Evolutionary conservation across 2,113 vertebrate genomes (phyloP), one percentile per base, ranked within the genome.

Genomic region (Rallus limicola): DNA sequence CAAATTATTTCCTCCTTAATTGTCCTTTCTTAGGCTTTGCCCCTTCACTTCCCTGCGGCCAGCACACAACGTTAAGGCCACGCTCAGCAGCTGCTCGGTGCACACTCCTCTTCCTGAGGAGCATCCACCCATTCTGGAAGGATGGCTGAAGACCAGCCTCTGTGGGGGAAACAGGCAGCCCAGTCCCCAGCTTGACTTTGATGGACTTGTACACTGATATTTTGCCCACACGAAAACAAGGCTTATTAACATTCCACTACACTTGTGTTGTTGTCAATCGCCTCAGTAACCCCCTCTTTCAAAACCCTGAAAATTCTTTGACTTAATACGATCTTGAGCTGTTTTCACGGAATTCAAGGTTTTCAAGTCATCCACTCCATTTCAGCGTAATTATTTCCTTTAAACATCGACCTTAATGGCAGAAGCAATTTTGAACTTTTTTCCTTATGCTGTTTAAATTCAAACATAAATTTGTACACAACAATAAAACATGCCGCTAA

Each of bases 401-500:
- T 90, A 97, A 97, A 96, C 92, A 96, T 95, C 90, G 67, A 52
- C 82, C 96, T 92, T 38, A 92, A 79, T 52, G 78, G 92, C 91
- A 82, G 6, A 69, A 92, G 93, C 93, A 69, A 90, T 96, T 76
- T 44, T 40, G 46, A 95, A 97, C 95, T 96, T 95, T 94, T 95
- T 44, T 44, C 95, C 93, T 95, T 85, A 74, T 53, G 81, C 96
- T 95, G 95, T 85, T 97, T 92, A 93, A 98, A 97, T 98, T 93
- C 96, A 75, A 92, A 91, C 85, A 56, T 59, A 93, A 97, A 97
- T 94, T 80, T 95, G 96, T 97, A 97, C 83, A 96, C 97, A 97
- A 97, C 97, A 97, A 97, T 97, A 97, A 98, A 97, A 97, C 90
- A 93, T 2, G 82, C 60, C 62, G 29, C 93, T 98, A 86, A 86